phyloP scores from a whole-genome alignment of 2,797 vertebrate genomes.

The Danio tinwini region DNA sequence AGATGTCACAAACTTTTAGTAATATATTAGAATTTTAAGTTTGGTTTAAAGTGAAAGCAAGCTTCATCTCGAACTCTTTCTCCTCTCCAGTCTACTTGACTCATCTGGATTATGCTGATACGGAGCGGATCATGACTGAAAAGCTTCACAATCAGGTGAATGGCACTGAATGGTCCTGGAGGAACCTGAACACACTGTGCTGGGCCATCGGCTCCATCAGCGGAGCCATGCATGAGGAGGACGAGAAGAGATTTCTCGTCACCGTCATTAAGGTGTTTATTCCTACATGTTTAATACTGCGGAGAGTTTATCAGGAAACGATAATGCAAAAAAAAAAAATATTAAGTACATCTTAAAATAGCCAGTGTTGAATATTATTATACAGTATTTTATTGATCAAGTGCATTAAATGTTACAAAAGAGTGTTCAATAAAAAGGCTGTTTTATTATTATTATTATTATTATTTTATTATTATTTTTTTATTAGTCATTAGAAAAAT shows the following conservation, averaged over 20 bases:
- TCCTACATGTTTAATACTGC: background rate
- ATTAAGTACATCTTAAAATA: background rate
- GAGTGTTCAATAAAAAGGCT: too few species aligned
- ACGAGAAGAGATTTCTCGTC: constrained; percentile 97
- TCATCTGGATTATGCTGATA: constrained; percentile 97
- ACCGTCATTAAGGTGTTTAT: constrained; percentile 93
- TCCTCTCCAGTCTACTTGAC: constrained; percentile 90
- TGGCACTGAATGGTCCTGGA: constrained; percentile 98
- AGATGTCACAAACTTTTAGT: too few species aligned
- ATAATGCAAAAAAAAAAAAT: background rate
- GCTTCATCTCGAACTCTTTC: background rate
- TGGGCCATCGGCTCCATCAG: constrained; percentile 99
- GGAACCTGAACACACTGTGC: constrained; percentile 96
- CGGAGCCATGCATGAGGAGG: constrained; percentile 98
- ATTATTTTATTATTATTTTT: too few species aligned
- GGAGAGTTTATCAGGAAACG: background rate
- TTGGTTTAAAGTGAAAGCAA: background rate
- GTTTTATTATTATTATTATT: too few species aligned
- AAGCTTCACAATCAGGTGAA: constrained; percentile 99
- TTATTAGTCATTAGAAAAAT: too few species aligned
- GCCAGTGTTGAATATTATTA: background rate
- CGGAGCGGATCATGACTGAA: constrained; percentile 97
- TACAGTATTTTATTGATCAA: background rate
- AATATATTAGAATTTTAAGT: too few species aligned
- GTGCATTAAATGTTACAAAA: too few species aligned